A percentile compares a stretch with the other conserved stretches of the same genome.
Conservation (phyloP, 2,888 invertebrate genomes). For the Glaucopsyche alexis region DNA sequence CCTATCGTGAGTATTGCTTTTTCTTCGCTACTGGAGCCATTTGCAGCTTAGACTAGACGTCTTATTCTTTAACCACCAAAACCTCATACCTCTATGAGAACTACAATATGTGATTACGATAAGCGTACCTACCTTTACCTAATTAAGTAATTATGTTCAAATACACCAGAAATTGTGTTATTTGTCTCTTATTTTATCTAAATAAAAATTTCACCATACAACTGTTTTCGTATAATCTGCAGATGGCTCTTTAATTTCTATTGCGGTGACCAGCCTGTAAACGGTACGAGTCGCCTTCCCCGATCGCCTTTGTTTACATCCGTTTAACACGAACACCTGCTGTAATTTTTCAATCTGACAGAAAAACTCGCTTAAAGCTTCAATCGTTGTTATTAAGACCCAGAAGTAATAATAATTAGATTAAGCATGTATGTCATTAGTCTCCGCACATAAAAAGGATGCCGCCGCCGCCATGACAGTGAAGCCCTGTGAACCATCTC, state of each 20-base stretch:
- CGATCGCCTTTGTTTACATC: conserved; percentile 38
- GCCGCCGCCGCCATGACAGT: conserved; percentile 68
- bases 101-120: not conserved
- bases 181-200: no score
- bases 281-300: conserved; percentile 45
- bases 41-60: conserved; percentile 43
- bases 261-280: conserved; percentile 39
- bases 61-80: not conserved
- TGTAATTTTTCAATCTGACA: conserved; percentile 33
- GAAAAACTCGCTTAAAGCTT: conserved; percentile 46
- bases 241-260: conserved; percentile 30
- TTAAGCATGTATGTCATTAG: conserved; percentile 53
- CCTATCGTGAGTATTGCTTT: conserved; percentile 67
- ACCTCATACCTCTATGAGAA: no score
- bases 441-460: conserved; percentile 55
- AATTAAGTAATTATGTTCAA: no score
- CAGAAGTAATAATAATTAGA: conserved; percentile 41
- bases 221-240: conserved; percentile 14
- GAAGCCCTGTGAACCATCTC: conserved; percentile 46
- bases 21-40: conserved; percentile 41
- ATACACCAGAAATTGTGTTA: no score
- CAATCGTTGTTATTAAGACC: conserved; percentile 45
- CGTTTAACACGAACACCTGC: conserved; percentile 34
- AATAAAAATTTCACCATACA: no score
- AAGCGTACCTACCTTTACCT: not conserved